Evolutionary conservation across 2,888 invertebrate species (phyloP).

Genomic region (Apodemia zela): DNA sequence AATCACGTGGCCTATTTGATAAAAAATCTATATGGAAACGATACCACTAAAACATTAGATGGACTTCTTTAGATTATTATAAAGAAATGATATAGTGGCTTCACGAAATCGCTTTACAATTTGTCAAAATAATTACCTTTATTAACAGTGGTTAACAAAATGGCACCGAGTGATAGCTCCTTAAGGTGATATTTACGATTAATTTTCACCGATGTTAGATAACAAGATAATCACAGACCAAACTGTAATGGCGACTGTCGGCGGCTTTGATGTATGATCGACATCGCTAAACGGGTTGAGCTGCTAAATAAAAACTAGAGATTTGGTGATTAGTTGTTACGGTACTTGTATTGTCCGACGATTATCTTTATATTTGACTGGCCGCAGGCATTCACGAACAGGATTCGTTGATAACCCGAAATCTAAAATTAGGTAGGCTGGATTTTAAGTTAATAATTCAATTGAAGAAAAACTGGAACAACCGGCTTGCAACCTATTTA

Average conservation of each 20-base stretch:
- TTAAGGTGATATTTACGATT: not conserved
- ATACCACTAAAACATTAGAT: too few relatives aligned
- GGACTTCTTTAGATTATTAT: too few relatives aligned
- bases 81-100: too few relatives aligned
- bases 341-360: conserved; percentile 10
- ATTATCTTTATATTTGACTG: conserved; percentile 4
- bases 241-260: conserved; percentile 1
- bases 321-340: conserved; percentile 3
- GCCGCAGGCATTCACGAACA: conserved; percentile 4
- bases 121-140: too few relatives aligned
- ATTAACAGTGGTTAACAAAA: not conserved
- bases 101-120: too few relatives aligned
- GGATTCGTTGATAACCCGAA: not conserved
- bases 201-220: not conserved
- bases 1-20: too few relatives aligned
- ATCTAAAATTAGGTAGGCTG: not conserved
- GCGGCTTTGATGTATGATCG: conserved; percentile 6
- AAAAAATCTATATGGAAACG: too few relatives aligned
- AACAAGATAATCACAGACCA: conserved; percentile 7
- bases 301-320: conserved; percentile 3
- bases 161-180: not conserved
- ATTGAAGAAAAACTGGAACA: too few relatives aligned
- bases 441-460: not conserved
- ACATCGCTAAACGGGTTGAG: not conserved
- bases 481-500: too few relatives aligned